Evolutionary conservation across 2,797 vertebrate species (phyloP), one percentile per base, ranked within the genome.

Genomic region (Peromyscus melanophrys): DNA sequence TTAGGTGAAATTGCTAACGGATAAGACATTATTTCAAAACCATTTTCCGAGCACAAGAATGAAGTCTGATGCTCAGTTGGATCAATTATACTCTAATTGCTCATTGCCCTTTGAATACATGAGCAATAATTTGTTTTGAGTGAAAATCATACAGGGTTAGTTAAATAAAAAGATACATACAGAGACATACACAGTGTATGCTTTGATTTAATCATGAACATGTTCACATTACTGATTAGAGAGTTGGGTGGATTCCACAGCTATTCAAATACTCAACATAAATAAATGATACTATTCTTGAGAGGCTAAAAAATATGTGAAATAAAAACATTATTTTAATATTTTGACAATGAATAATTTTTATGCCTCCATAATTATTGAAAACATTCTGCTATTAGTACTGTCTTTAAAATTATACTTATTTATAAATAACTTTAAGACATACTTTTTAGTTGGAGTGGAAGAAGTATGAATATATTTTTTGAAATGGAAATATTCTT

Each of bases 41-140:
- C 67, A 90, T 96, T 96, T 96, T 97, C 63, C 57, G 55, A 90
- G 81, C 77, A 92, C 63, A 83, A 83, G 67, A 34, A 67, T 92
- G 40, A 96, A 96, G 92, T 95, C 61, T 23, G 94, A 94, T 59
- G 84, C 73, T 96, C 90, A 82, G 55, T 65, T 95, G 73, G 88
- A 97, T 97, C 88, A 95, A 95, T 97, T 97, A 93, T 86, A 27
- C 55, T 89, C 90, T 93, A 95, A 97, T 96, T 97, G 85, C 75
- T 95, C 94, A 96, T 92, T 95, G 87, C 92, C 92, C 81, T 95
- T 96, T 96, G 93, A 96, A 96, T 88, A 76, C 89, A 89, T 91
- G 94, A 97, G 87, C 34, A 95, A 94, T 95, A 86, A 96, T 95
- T 95, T 97, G 59, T 95, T 98, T 98, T 94, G 81, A 93, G 57